Conservation (phyloP, 2,797 vertebrate genomes). For the Parauchenoglanis ngamensis region DNA sequence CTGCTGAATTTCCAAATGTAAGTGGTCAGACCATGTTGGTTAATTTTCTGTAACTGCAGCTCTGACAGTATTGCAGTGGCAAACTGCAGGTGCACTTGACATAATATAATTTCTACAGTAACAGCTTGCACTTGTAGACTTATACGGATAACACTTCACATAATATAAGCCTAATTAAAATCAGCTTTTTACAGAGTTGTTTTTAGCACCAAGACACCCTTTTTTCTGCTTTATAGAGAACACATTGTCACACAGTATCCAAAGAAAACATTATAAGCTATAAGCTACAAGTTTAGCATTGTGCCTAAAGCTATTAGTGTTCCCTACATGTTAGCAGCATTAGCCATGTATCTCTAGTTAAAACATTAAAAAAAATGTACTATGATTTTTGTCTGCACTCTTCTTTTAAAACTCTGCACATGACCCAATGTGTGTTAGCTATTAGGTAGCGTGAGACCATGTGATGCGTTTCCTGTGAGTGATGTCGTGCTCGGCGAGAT, state of each 20-base stretch:
- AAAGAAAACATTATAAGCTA: neutral
- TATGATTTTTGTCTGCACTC: neutral
- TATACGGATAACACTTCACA: neutral
- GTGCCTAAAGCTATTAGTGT: neutral
- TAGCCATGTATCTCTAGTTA: neutral
- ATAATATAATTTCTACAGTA: neutral
- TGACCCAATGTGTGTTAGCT: neutral
- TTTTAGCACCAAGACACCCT: neutral
- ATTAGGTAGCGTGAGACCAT: no score
- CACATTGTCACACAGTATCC: neutral
- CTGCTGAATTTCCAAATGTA: neutral
- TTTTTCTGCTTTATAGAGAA: neutral
- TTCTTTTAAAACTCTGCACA: neutral
- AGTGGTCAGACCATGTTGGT: neutral
- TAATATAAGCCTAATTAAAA: neutral
- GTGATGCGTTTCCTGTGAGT: neutral
- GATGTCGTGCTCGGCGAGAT: neutral
- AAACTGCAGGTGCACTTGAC: no score
- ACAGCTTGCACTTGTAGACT: neutral
- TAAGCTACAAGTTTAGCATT: neutral
- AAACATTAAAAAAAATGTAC: neutral
- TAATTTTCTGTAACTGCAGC: neutral
- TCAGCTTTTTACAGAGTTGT: neutral
- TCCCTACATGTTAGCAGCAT: neutral
- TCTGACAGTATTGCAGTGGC: neutral